Evolutionary conservation across 2,888 invertebrate genomes (phyloP).

Genomic region (Colostygia pectinataria): DNA sequence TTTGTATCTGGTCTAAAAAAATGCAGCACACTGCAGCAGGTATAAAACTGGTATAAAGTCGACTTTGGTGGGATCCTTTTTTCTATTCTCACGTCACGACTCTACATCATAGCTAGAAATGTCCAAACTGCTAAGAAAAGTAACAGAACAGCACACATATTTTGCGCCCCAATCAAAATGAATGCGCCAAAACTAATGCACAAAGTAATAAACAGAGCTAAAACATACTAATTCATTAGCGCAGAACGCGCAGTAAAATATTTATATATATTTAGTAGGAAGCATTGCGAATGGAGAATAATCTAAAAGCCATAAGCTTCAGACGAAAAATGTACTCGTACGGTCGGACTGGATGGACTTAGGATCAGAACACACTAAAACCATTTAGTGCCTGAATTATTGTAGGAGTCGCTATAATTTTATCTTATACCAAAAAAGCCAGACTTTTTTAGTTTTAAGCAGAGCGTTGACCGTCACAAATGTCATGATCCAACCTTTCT

Average conservation of each 20-base stretch:
- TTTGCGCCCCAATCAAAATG: slow-evolving; percentile 16
- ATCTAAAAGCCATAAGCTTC: slow-evolving; percentile 76
- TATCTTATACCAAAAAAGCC: too few relatives aligned
- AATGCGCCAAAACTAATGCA: slow-evolving; percentile 17
- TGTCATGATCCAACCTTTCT: too few relatives aligned
- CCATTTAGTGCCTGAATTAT: background rate
- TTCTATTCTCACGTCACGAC: too few relatives aligned
- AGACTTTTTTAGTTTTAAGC: too few relatives aligned
- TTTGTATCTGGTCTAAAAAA: too few relatives aligned
- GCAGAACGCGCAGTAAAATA: slow-evolving; percentile 29
- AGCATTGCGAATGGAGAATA: slow-evolving; percentile 53
- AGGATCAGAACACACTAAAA: slow-evolving; percentile 41
- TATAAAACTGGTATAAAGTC: too few relatives aligned
- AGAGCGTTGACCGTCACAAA: too few relatives aligned
- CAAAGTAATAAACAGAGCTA: slow-evolving; percentile 22
- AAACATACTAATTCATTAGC: slow-evolving; percentile 32
- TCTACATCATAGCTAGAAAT: too few relatives aligned
- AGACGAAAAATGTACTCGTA: slow-evolving; percentile 69
- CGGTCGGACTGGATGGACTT: slow-evolving; percentile 51
- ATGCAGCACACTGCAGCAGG: too few relatives aligned
- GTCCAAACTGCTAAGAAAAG: too few relatives aligned
- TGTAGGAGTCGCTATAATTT: background rate
- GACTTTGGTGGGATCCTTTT: too few relatives aligned
- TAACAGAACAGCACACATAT: background rate
- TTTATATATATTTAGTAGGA: slow-evolving; percentile 49